Percentiles rank a stretch among this genome's conserved stretches.
Evolutionary conservation across 2,797 vertebrate species (phyloP).

Genomic region (Gymnopithys bicolor): DNA sequence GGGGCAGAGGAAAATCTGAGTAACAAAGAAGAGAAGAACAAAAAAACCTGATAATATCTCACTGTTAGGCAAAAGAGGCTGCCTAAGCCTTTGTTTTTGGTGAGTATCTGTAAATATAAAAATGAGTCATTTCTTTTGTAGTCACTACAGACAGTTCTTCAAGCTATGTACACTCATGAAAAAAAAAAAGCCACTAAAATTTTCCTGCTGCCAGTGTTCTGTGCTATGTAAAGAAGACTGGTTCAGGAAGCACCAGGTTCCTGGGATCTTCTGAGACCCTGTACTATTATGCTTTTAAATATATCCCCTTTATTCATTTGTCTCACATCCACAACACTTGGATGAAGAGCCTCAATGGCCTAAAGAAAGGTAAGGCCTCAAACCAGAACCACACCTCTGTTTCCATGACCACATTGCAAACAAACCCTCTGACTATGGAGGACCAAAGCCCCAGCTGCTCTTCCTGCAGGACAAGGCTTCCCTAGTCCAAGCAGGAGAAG

Average conservation of each 20-base stretch:
- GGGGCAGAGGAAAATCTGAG: not conserved
- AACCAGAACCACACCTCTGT: not conserved
- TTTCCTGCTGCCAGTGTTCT: not conserved
- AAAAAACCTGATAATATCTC: not conserved
- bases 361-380: not conserved
- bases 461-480: not conserved
- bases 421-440: not conserved
- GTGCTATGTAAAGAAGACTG: not conserved
- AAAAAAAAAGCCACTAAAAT: not conserved
- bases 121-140: not conserved
- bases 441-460: not conserved
- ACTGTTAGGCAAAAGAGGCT: not conserved
- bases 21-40: not conserved
- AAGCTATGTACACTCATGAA: not conserved
- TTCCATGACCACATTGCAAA: not conserved
- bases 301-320: not conserved
- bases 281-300: not conserved
- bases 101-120: not conserved
- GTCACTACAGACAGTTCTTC: not conserved
- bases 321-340: not conserved
- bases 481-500: not conserved
- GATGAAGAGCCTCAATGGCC: not conserved
- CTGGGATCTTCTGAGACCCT: not conserved
- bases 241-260: not conserved
- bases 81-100: not conserved